Evolutionary conservation across 2,888 invertebrate genomes (phyloP), one percentile per base, ranked within the genome.

Genomic region (Tillus elongatus): DNA sequence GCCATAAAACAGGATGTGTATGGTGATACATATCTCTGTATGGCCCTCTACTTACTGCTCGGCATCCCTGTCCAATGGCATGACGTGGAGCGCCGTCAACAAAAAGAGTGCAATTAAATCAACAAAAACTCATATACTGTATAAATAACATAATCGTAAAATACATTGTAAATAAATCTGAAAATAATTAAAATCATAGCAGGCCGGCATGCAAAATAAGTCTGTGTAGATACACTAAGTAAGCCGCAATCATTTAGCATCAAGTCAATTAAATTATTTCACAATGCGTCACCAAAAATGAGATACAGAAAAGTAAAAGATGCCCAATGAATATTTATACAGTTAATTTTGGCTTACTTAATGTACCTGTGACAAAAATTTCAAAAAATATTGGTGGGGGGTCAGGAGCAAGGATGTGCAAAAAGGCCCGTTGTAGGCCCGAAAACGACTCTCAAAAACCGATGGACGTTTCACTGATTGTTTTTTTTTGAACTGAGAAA

Each of bases 381-480:
- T n/a, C n/a, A n/a, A n/a, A 60, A 62, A 63, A 58, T 56, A 56
- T 51, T 58, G 58, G 57, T 56, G 74, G 74, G 73, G 71, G 65
- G 74, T 71, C 57, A 71, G 66, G 74, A 73, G 74, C 76, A 75
- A 73, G 74, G 74, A 77, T 72, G 75, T 74, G 75, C 72, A 73
- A 75, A 70, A 72, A 73, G 58, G 59, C 53, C 54, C 51, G 45
- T 44, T 35, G 36, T 24, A 6, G 14, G 13, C 28, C 31, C 27
- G 68, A 68, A 74, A 79, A 80, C 79, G 79, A 79, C 79, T 77
- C 74, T 78, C 78, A 79, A 71, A 72, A 72, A 70, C 69, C 70
- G 70, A 66, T 71, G 72, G 71, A 70, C 71, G 71, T 72, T 66
- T 59, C 50, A 48, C 49, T 46, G 45, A 48, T 70, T 67, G 70